These are phyloP conservation scores for Aphelenchoides besseyi DNA, from an alignment of 1,140 invertebrate species.

Conservation along the genomic window DNA sequence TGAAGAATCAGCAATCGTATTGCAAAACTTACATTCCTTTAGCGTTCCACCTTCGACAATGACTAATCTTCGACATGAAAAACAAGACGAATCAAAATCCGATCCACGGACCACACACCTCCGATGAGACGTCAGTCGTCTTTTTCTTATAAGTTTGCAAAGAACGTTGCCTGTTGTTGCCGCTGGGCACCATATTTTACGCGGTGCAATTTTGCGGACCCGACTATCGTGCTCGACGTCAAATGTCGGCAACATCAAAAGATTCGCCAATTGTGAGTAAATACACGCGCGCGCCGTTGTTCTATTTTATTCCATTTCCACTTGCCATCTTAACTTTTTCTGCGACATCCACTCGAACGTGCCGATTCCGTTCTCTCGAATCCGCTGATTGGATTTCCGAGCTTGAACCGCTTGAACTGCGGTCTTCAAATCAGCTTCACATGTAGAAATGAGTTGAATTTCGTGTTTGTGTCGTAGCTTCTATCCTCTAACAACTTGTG, in stretches of 20 bases:
- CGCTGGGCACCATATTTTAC: slow-evolving; percentile 5
- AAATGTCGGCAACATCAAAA: not conserved
- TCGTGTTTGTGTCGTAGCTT: no score
- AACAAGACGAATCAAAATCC: not conserved
- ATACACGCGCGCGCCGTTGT: slow-evolving; percentile 4
- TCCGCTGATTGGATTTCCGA: not conserved
- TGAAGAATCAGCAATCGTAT: not conserved
- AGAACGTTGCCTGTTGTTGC: slow-evolving; percentile 2
- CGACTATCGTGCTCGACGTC: not conserved
- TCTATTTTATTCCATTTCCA: not conserved
- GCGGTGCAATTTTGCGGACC: slow-evolving; percentile 4
- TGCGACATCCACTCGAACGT: not conserved
- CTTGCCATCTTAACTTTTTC: not conserved
- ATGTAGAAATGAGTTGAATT: no score
- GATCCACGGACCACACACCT: not conserved
- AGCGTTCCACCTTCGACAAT: not conserved
- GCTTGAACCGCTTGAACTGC: no score
- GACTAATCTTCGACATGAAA: not conserved
- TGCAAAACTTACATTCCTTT: not conserved
- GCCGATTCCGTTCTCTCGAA: not conserved
- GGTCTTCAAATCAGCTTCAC: no score
- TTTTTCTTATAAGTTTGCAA: not conserved
- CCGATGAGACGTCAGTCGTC: not conserved
- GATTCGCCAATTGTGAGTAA: slow-evolving; percentile 1
- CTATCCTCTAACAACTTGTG: no score